phyloP scores from a whole-genome alignment of 2,113 vertebrate genomes.

The Anhinga rufa region DNA sequence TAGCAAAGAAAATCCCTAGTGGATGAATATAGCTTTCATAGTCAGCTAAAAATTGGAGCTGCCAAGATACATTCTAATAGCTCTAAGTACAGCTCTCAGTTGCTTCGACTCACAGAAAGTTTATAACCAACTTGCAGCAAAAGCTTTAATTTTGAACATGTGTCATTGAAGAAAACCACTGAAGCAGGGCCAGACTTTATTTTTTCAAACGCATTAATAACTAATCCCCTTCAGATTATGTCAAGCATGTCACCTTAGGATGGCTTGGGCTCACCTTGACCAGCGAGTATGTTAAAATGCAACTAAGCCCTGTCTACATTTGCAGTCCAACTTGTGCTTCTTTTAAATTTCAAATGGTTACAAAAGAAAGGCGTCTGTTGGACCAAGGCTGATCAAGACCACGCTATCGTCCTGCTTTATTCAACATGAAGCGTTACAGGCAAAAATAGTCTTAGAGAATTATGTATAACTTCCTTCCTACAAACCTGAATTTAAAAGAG shows the following conservation, averaged over 20 bases:
- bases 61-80: background rate
- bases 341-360: background rate
- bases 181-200: background rate
- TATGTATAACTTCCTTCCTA: background rate
- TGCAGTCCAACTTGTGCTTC: background rate
- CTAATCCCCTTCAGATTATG: slow-evolving; percentile 16
- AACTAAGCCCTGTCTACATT: background rate
- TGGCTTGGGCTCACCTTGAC: slow-evolving; percentile 31
- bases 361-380: background rate
- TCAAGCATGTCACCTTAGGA: background rate
- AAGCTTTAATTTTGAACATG: background rate
- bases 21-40: background rate
- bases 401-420: background rate
- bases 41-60: background rate
- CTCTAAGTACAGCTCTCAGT: background rate
- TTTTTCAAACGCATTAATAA: slow-evolving; percentile 31
- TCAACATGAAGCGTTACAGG: background rate
- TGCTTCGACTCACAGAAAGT: background rate
- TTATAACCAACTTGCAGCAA: background rate
- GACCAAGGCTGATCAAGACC: background rate
- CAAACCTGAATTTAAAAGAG: background rate
- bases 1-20: background rate
- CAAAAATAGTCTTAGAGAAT: background rate
- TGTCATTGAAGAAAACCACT: background rate
- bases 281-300: background rate